phyloP scores from a whole-genome alignment of 2,888 invertebrate species.

The Macrosoma leucophasiata region DNA sequence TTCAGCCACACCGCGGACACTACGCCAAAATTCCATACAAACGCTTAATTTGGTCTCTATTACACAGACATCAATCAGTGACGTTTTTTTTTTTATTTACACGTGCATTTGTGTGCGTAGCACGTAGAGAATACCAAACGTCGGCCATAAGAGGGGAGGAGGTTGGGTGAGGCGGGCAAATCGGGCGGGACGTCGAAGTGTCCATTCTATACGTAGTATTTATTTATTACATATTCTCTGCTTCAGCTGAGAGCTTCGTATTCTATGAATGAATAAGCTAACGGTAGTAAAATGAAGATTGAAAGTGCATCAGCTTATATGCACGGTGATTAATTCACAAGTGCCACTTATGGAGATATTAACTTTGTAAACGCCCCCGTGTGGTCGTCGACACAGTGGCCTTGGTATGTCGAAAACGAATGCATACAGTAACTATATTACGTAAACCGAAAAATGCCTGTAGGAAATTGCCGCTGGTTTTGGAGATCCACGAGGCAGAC shows the following conservation, averaged over 20 bases:
- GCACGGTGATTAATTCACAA: conserved; percentile 58
- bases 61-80: no score
- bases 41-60: no score
- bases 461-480: conserved; percentile 61
- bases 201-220: no score
- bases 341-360: conserved; percentile 58
- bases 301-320: conserved; percentile 58
- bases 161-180: no score
- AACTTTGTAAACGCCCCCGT: conserved; percentile 48
- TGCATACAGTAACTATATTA: conserved; percentile 50
- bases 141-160: no score
- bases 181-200: no score
- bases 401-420: conserved; percentile 47
- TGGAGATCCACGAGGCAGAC: conserved; percentile 37
- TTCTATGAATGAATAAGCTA: conserved; percentile 46
- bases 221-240: no score
- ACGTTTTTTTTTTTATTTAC: no score
- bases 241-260: no score
- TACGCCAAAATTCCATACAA: conserved; percentile 2
- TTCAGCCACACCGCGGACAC: no score
- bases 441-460: conserved; percentile 50
- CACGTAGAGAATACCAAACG: no score
- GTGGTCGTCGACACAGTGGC: conserved; percentile 47
- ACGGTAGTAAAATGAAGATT: conserved; percentile 50
- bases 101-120: no score